phyloP scores from a whole-genome alignment of 2,113 vertebrate genomes.

The Ophiodon elongatus region DNA sequence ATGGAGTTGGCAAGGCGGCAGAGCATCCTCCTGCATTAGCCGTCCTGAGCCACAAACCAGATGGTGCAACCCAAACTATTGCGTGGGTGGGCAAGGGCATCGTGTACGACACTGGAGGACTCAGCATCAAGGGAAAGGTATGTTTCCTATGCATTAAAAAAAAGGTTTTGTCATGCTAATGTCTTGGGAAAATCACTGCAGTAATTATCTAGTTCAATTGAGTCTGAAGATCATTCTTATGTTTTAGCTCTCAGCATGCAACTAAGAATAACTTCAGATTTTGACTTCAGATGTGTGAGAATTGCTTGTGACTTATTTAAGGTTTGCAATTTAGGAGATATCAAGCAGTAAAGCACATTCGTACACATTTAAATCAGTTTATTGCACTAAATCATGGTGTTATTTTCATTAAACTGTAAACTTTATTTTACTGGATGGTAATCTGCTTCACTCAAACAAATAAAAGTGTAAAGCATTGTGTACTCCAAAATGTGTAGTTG shows the following conservation, averaged over 20 bases:
- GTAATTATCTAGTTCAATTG: neutral
- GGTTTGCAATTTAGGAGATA: neutral
- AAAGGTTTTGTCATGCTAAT: neutral
- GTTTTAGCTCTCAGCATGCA: neutral
- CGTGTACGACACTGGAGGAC: slow-evolving; percentile 97
- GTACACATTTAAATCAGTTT: neutral
- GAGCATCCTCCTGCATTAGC: slow-evolving; percentile 93
- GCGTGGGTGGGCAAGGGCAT: slow-evolving; percentile 99
- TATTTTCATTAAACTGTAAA: neutral
- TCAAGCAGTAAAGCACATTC: neutral
- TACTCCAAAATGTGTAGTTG: neutral
- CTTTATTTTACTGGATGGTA: neutral
- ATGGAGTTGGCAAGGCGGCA: slow-evolving; percentile 96
- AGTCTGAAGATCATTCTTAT: neutral
- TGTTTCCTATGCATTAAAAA: neutral
- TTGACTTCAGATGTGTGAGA: neutral
- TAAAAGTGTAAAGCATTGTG: neutral
- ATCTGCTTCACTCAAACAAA: neutral
- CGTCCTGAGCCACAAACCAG: slow-evolving; percentile 93
- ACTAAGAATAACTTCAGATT: neutral
- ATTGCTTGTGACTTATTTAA: neutral
- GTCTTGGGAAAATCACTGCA: neutral
- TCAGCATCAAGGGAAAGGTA: slow-evolving; percentile 99
- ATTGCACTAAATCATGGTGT: neutral
- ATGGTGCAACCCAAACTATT: slow-evolving; percentile 96